phyloP scores from a whole-genome alignment of 2,113 vertebrate species.

The Misgurnus anguillicaudatus region DNA sequence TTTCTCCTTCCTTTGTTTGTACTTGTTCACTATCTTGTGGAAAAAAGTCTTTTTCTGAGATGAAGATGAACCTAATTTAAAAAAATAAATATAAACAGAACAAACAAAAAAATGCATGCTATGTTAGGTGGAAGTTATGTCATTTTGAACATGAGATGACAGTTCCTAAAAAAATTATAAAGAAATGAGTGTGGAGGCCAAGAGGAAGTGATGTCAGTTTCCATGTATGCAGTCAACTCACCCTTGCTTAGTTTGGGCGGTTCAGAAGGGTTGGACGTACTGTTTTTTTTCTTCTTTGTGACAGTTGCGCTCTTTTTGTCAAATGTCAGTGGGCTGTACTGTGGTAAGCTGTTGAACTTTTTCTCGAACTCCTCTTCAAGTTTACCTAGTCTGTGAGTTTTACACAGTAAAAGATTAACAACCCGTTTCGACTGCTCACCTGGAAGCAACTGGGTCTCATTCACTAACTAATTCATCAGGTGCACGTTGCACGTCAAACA shows the following conservation, averaged over 20 bases:
- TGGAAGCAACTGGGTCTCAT: not conserved
- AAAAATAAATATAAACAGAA: constrained; percentile 60
- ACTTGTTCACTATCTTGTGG: constrained; percentile 97
- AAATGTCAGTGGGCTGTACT: constrained; percentile 93
- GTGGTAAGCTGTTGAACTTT: constrained; percentile 98
- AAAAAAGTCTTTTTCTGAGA: constrained; percentile 94
- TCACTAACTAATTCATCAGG: too few relatives aligned
- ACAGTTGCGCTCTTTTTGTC: constrained; percentile 88
- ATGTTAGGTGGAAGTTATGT: constrained; percentile 63
- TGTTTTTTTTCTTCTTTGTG: constrained; percentile 87
- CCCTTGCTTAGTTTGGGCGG: constrained; percentile 81
- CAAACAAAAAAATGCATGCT: constrained; percentile 65
- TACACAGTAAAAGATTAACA: constrained; percentile 18
- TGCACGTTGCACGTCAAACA: too few relatives aligned
- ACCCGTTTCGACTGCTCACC: not conserved
- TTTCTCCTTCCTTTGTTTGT: constrained; percentile 93
- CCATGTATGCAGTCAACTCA: constrained; percentile 47
- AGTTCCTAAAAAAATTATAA: constrained; percentile 35
- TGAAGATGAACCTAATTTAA: constrained; percentile 86
- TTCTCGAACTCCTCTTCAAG: constrained; percentile 99
- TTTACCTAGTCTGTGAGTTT: constrained; percentile 81
- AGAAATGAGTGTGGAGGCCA: constrained; percentile 37
- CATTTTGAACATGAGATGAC: constrained; percentile 39
- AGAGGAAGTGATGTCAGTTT: constrained; percentile 50
- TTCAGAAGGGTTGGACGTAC: constrained; percentile 75